Conservation (phyloP, 2,113 vertebrate species). For the Dipodomys ordii region DNA sequence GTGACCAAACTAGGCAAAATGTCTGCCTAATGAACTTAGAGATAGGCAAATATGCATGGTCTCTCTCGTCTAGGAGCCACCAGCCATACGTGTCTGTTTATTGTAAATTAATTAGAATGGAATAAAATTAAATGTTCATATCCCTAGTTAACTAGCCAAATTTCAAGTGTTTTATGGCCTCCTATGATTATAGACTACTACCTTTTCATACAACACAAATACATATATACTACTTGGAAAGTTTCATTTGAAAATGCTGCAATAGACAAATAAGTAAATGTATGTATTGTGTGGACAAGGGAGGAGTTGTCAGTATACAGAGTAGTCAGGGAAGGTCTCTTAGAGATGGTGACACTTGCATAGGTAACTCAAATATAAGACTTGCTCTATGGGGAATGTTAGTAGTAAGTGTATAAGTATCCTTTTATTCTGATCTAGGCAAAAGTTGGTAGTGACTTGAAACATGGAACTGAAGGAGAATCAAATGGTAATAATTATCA, state of each 20-base stretch:
- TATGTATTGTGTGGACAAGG: accelerated
- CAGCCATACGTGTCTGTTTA: background rate
- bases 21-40: background rate
- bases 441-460: background rate
- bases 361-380: background rate
- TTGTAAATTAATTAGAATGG: background rate
- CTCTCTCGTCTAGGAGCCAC: background rate
- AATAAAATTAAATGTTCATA: background rate
- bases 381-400: background rate
- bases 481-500: background rate
- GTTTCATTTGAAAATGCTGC: background rate
- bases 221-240: background rate
- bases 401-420: background rate
- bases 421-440: background rate
- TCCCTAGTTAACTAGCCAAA: background rate
- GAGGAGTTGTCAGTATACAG: background rate
- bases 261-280: background rate
- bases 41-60: background rate
- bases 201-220: background rate
- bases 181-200: background rate
- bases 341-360: background rate
- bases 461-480: background rate
- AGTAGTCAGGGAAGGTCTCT: background rate
- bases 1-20: background rate
- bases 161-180: background rate